Evolutionary conservation across 2,888 invertebrate species (phyloP), one percentile per base, ranked within the genome.

Genomic region (Nymphalis c-album): DNA sequence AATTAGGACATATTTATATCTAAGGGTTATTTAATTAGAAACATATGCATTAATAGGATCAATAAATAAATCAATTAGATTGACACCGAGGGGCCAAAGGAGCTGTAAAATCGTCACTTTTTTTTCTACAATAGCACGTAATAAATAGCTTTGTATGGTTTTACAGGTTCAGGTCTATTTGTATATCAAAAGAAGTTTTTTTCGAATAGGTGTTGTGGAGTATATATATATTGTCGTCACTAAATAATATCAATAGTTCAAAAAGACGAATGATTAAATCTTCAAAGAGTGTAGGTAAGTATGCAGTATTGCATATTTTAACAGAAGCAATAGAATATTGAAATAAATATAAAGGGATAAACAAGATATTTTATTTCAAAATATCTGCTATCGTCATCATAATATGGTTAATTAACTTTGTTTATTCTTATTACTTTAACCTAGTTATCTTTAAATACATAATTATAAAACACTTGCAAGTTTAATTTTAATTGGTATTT

Each of bases 91-190:
- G 78, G 77, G 78, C 81, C 76, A 81, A 78, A 80, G 70, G 73
- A 75, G 80, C 76, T 75, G 80, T 90, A 90, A 88, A 90, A 75
- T 87, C 79, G 82, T 83, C 85, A 77, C 85, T 80, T 84, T 83
- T 83, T 40, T 83, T 79, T 78, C 77, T 73, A 80, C 85, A 87
- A 88, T 86, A 79, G 83, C 77, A 78, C 76, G 76, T 81, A 79
- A 86, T 86, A 85, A 84, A 79, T 75, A 74, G 62, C 75, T 78
- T 82, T 81, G 79, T 79, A 80, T 75, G 75, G 77, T 76, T 83
- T 82, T 81, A 82, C 74, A 77, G 71, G 74, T 70, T 73, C 71
- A 73, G 72, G 73, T 75, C 69, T 72, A 72, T 76, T 40, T 22
- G 48, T 50, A 74, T 72, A 72, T 76, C 47, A 31, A 51, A 50